Evolutionary conservation across 2,797 vertebrate species (phyloP).

Genomic region (Acanthopagrus latus): DNA sequence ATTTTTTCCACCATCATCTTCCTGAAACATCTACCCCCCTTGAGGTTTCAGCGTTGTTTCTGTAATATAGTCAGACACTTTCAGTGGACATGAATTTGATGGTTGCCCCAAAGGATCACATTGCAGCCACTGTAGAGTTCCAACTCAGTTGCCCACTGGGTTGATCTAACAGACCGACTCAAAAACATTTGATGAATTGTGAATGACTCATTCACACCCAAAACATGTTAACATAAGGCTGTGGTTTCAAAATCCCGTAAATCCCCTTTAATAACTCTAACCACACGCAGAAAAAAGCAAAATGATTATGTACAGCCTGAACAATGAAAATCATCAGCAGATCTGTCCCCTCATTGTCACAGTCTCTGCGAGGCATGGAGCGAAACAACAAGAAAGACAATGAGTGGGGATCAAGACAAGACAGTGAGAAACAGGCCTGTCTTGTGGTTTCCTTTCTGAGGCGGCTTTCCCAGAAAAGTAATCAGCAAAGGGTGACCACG

Average conservation of each 20-base stretch:
- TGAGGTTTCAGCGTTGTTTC: too few relatives aligned
- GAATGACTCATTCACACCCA: too few relatives aligned
- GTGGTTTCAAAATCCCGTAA: neutral
- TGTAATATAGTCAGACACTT: too few relatives aligned
- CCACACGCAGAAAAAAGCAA: neutral
- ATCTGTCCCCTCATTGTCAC: neutral
- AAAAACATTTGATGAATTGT: too few relatives aligned
- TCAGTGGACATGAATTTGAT: too few relatives aligned
- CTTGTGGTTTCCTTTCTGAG: constrained; percentile 62
- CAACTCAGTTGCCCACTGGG: too few relatives aligned
- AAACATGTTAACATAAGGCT: too few relatives aligned
- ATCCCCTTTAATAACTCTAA: neutral
- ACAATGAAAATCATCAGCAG: constrained; percentile 16
- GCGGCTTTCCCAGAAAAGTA: constrained; percentile 80
- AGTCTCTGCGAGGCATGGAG: neutral
- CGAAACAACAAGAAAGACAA: constrained; percentile 19
- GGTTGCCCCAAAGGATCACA: too few relatives aligned
- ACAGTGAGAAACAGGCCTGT: constrained; percentile 55
- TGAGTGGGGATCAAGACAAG: constrained; percentile 24
- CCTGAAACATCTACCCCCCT: too few relatives aligned
- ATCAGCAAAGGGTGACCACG: constrained; percentile 79
- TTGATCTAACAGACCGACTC: too few relatives aligned
- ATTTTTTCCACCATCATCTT: too few relatives aligned
- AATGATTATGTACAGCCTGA: neutral
- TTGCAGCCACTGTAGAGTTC: too few relatives aligned